Evolutionary conservation across 2,888 invertebrate genomes (phyloP), one percentile per base, ranked within the genome.

Genomic region (Tenthredo livida): DNA sequence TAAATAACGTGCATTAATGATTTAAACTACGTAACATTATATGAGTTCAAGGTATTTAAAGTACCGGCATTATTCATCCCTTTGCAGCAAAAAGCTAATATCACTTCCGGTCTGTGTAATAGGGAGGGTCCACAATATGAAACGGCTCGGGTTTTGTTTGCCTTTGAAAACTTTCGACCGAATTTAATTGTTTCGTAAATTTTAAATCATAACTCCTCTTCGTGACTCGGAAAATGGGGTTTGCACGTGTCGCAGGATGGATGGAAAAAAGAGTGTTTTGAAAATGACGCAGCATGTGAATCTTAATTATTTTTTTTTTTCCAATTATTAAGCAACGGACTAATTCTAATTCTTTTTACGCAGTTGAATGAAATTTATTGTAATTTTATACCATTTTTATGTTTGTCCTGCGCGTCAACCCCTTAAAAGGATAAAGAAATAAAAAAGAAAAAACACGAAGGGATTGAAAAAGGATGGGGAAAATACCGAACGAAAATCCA

Each of bases 1-100:
- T 92, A 92, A 92, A 91, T 92, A 90, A 89, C 86, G 82, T 87
- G 88, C 89, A 91, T 90, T 90, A 90, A 90, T 89, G 90, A 89
- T 90, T 88, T 88, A 88, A 88, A 86, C 87, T 86, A 86, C 86
- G 86, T 85, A 87, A 47, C 65, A 40, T 40, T 65, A 83, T 65
- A 43, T 67, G 67, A 80, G 50, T 43, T 67, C 21, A n/a, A 50
- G 65, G 67, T 67, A 67, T 83, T 67, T 83, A 67, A 70, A 65
- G 70, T 70, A 6, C 17, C 37, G 47, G 9, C 61, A 40, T 80
- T 58, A 61, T 29, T 83, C 83, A 83, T 65, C 67, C 83, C 67
- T 47, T 54, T 54, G 54, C 2, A 61, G 47, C 43, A 70, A 83
- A 83, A 83, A 70, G 65, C 67, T 70, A 83, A 83, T 83, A 83